phyloP scores from a whole-genome alignment of 1,140 invertebrate genomes.

The Pseudoatta argentina region DNA sequence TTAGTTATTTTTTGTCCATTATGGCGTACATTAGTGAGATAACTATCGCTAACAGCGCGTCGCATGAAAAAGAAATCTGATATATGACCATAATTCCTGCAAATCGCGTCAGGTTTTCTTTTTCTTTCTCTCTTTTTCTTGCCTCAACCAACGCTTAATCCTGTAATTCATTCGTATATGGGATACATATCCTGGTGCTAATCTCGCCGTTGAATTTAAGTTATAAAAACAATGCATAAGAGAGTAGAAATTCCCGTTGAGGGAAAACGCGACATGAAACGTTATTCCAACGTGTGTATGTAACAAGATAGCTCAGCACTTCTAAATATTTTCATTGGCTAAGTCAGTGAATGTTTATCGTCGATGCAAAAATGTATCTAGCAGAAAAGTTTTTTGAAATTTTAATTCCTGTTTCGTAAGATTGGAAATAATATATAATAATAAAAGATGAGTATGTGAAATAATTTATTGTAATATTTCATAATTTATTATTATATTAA shows the following conservation, averaged over 20 bases:
- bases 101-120: not conserved
- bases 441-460: not conserved
- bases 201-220: slow-evolving; percentile 44
- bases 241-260: slow-evolving; percentile 15
- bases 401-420: not conserved
- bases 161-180: slow-evolving; percentile 35
- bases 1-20: not conserved
- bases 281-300: not conserved
- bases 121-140: not conserved
- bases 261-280: not conserved
- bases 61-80: slow-evolving; percentile 50
- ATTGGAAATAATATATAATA: not conserved
- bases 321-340: not conserved
- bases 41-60: slow-evolving; percentile 39
- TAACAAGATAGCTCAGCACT: not conserved
- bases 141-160: slow-evolving; percentile 11
- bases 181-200: slow-evolving; percentile 43
- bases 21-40: slow-evolving; percentile 9
- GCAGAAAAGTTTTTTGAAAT: not conserved
- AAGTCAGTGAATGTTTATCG: not conserved
- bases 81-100: slow-evolving; percentile 41
- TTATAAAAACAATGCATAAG: slow-evolving; percentile 43
- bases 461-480: not conserved
- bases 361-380: not conserved
- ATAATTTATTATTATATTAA: not conserved